Evolutionary conservation across 2,113 vertebrate species (phyloP), one percentile per base, ranked within the genome.

Genomic region (Eolophus roseicapilla): DNA sequence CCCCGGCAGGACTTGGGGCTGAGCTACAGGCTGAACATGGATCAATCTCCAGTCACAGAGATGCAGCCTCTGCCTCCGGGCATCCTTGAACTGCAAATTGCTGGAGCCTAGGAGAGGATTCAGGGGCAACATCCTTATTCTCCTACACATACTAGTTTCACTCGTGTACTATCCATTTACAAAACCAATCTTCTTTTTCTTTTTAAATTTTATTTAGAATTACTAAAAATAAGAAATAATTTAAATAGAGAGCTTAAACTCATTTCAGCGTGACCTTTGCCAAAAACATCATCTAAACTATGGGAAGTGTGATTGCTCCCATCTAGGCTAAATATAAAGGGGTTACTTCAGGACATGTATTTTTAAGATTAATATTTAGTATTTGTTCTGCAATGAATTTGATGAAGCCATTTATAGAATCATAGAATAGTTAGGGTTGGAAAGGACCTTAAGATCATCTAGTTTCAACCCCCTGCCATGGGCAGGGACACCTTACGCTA

Each of bases 1-100:
- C 35, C 16, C 11, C 4, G 3, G 7, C 4, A 50, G 29, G 49
- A 70, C 17, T 10, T 0, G 0, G 20, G 33, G 49, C 14, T 47
- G 59, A 60, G 44, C 39, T 10, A 1, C 1, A 41, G 33, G 29
- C 20, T 49, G 41, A 55, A 62, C 1, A 9, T 0, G 6, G 49
- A 69, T 57, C 37, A 24, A 67, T 23, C 49, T 53, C 44, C 74
- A 53, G 43, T 53, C 50, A 49, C 7, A 77, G 63, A 88, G 60
- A 63, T 24, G n/a, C n/a, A 70, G 53, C 24, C 3, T 1, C 37
- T 79, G 82, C 67, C 78, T 73, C 44, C 3, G 1, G 9, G 53
- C 43, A 33, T 57, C 46, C 68, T 65, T 74, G 27, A 69, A 20
- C 43, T 46, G 50, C 7, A 82, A 82, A 68, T 43, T 69, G 29